Percentiles rank a stretch among this genome's conserved stretches.
Evolutionary conservation across 2,797 vertebrate genomes (phyloP).

Genomic region (Austrolebias charrua): DNA sequence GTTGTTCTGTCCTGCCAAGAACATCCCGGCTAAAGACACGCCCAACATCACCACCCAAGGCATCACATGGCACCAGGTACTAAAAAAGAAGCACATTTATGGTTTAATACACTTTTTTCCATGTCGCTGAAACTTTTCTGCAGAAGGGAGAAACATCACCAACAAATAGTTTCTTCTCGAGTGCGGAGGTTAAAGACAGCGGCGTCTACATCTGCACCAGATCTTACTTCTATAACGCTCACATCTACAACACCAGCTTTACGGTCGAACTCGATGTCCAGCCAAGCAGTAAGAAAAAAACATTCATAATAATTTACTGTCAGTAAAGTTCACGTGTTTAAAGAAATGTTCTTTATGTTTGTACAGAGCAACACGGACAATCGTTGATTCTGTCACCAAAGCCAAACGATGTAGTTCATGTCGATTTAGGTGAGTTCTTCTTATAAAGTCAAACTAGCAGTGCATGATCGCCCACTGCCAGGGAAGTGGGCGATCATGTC

Average conservation of each 20-base stretch:
- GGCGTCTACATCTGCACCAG: conserved; percentile 57
- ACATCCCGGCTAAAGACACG: background rate
- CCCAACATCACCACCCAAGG: conserved; percentile 9
- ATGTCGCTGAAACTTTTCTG: conserved; percentile 23
- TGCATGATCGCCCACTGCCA: no score
- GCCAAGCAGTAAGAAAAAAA: conserved; percentile 24
- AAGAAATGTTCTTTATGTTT: background rate
- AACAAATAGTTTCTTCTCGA: background rate
- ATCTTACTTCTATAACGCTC: conserved; percentile 36
- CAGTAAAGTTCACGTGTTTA: background rate
- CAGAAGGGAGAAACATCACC: background rate
- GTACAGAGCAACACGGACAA: conserved; percentile 20
- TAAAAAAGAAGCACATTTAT: background rate
- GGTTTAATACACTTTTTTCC: background rate
- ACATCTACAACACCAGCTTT: conserved; percentile 46
- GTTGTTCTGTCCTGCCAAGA: conserved; percentile 30
- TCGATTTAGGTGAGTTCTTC: conserved; percentile 53
- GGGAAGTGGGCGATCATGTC: no score
- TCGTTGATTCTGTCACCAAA: conserved; percentile 30
- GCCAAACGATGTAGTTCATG: background rate
- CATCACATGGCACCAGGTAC: conserved; percentile 62
- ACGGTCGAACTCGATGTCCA: conserved; percentile 15
- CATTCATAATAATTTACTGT: background rate
- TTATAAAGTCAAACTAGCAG: no score
- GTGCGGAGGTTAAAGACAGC: conserved; percentile 6